A percentile compares a stretch with the other conserved stretches of the same genome.
Conservation (phyloP, 2,888 invertebrate species). For the Leptogaster cylindrica region DNA sequence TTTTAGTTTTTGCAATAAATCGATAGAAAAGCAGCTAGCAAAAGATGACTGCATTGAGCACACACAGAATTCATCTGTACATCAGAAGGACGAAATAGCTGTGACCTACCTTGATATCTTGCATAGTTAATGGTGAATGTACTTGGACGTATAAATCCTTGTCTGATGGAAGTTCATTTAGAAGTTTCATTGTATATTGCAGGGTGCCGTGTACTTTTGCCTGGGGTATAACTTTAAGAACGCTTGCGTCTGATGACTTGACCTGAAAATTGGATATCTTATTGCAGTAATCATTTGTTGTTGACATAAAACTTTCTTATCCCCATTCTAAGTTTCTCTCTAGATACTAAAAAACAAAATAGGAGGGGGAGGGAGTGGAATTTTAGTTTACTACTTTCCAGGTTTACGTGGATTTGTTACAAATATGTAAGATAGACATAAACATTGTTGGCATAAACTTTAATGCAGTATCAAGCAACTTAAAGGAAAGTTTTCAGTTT, state of each 20-base stretch:
- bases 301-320: slow-evolving; percentile 27
- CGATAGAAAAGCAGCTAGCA: background rate
- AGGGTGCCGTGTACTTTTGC: slow-evolving; percentile 56
- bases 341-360: slow-evolving; percentile 26
- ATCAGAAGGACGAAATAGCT: slow-evolving; percentile 33
- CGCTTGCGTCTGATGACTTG: slow-evolving; percentile 57
- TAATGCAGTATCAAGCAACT: slow-evolving; percentile 13
- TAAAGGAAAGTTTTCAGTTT: slow-evolving; percentile 13
- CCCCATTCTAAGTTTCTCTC: slow-evolving; percentile 9
- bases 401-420: background rate
- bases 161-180: slow-evolving; percentile 55
- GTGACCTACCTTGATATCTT: slow-evolving; percentile 58
- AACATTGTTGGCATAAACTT: background rate
- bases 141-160: slow-evolving; percentile 57
- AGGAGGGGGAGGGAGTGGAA: no score
- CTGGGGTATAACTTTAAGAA: slow-evolving; percentile 54
- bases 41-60: background rate
- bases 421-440: slow-evolving; percentile 5
- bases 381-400: no score
- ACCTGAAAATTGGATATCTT: slow-evolving; percentile 52
- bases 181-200: slow-evolving; percentile 57
- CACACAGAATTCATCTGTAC: slow-evolving; percentile 1
- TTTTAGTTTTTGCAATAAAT: background rate
- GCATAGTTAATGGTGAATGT: slow-evolving; percentile 59
- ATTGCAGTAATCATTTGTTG: slow-evolving; percentile 36